phyloP scores from a whole-genome alignment of 2,113 vertebrate genomes.

The Coregonus clupeaformis region DNA sequence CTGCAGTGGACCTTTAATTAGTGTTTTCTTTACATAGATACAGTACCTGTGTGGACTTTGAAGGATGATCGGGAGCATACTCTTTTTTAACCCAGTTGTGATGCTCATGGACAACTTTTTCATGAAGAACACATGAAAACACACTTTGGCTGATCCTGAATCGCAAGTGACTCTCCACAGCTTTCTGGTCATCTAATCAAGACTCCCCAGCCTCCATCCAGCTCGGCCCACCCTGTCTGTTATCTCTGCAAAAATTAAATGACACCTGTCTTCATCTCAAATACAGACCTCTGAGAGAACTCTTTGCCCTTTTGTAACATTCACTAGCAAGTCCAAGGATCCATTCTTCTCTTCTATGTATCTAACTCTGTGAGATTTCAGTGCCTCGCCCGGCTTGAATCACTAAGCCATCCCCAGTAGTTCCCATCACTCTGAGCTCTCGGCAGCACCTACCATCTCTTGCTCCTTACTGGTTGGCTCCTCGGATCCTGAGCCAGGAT shows the following conservation, averaged over 20 bases:
- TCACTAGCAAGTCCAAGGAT: slow-evolving; percentile 44
- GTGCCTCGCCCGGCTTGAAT: too few relatives aligned
- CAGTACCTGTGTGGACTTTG: not conserved
- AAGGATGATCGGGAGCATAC: not conserved
- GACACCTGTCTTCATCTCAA: slow-evolving; percentile 32
- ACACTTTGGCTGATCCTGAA: not conserved
- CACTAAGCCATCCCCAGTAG: slow-evolving; percentile 12
- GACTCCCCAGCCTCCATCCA: slow-evolving; percentile 24
- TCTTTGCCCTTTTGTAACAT: slow-evolving; percentile 48
- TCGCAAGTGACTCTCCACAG: slow-evolving; percentile 1
- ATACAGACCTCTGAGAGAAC: slow-evolving; percentile 14
- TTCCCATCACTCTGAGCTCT: slow-evolving; percentile 35
- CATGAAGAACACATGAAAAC: not conserved
- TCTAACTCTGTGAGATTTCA: slow-evolving; percentile 5
- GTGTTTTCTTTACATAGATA: not conserved
- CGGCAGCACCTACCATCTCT: slow-evolving; percentile 13
- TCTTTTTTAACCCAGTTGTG: not conserved
- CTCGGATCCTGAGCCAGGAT: slow-evolving; percentile 65
- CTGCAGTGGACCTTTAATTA: too few relatives aligned
- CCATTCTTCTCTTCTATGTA: slow-evolving; percentile 20
- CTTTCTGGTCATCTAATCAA: slow-evolving; percentile 38
- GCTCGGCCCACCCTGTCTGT: slow-evolving; percentile 26
- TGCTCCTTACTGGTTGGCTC: slow-evolving; percentile 33
- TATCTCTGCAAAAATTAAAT: slow-evolving; percentile 46
- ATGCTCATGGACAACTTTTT: not conserved